These are phyloP conservation scores for Otis tarda DNA, from an alignment of 2,113 vertebrate species.

Conservation along the genomic window DNA sequence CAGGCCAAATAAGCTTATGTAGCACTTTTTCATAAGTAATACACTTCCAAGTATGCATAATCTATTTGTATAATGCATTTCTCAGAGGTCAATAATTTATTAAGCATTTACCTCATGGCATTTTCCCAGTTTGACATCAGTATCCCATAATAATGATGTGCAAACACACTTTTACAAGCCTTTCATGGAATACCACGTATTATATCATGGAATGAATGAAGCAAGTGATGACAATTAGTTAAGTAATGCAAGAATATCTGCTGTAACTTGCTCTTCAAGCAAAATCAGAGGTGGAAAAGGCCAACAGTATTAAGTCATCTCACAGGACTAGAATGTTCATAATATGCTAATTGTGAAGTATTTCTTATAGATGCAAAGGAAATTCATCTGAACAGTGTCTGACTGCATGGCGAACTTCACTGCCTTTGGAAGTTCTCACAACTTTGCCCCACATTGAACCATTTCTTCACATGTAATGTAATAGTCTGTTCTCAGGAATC, in stretches of 20 bases:
- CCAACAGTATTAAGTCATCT: neutral
- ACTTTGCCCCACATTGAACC: neutral
- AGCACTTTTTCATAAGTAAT: neutral
- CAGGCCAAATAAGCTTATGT: neutral
- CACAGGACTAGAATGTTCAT: neutral
- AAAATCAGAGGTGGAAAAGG: slow-evolving; percentile 1
- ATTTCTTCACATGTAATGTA: neutral
- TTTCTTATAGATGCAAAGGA: neutral
- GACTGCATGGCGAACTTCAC: neutral
- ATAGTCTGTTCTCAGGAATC: neutral
- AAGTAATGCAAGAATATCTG: slow-evolving; percentile 19
- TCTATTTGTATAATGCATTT: neutral
- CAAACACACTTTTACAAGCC: slow-evolving; percentile 30
- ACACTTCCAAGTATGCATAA: neutral
- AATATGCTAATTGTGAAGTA: neutral
- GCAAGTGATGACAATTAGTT: slow-evolving; percentile 16
- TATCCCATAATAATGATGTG: neutral
- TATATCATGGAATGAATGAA: slow-evolving; percentile 35
- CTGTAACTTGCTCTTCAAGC: slow-evolving; percentile 11
- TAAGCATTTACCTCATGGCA: neutral
- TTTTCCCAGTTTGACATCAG: slow-evolving; percentile 14
- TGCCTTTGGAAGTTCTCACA: neutral
- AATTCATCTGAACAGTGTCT: neutral
- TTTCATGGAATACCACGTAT: neutral
- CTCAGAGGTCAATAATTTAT: neutral